Evolutionary conservation across 2,888 invertebrate species (phyloP).

Genomic region (Eubasilissa splendida): DNA sequence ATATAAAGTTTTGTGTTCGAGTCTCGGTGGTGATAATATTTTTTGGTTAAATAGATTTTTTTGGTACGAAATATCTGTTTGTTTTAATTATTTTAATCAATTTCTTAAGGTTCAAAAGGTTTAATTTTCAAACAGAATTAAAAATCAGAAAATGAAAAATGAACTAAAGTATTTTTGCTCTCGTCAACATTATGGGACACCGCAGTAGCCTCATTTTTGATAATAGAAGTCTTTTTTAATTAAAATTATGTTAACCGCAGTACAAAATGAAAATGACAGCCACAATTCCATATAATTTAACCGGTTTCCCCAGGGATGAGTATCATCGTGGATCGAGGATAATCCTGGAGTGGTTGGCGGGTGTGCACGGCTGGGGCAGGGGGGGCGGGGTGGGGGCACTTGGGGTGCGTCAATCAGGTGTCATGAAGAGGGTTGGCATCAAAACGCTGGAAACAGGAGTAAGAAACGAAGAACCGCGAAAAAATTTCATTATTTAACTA

Average conservation of each 20-base stretch:
- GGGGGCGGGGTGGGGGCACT: background rate
- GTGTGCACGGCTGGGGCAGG: constrained; percentile 22
- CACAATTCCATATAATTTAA: constrained; percentile 53
- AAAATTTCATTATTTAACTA: background rate
- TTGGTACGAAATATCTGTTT: too few species aligned
- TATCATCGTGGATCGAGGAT: constrained; percentile 47
- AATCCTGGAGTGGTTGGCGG: constrained; percentile 29
- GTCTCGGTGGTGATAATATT: too few species aligned
- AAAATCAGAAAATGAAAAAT: too few species aligned
- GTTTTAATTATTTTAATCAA: too few species aligned
- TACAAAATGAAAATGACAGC: constrained; percentile 52
- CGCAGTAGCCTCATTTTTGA: background rate
- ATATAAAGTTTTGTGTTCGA: too few species aligned
- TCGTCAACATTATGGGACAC: too few species aligned
- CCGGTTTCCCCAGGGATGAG: constrained; percentile 50
- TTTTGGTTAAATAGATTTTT: too few species aligned
- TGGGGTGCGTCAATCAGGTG: constrained; percentile 59
- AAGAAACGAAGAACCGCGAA: background rate
- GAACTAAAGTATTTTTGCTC: too few species aligned
- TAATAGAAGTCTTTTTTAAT: constrained; percentile 22
- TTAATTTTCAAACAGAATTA: too few species aligned
- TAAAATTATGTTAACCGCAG: constrained; percentile 34
- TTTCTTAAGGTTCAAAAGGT: too few species aligned
- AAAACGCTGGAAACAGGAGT: constrained; percentile 22
- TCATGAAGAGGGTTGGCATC: constrained; percentile 44